A percentile compares a stretch with the other conserved stretches of the same genome.
Conservation (phyloP, 2,797 vertebrate genomes). For the Ctenochaetus hawaiiensis region DNA sequence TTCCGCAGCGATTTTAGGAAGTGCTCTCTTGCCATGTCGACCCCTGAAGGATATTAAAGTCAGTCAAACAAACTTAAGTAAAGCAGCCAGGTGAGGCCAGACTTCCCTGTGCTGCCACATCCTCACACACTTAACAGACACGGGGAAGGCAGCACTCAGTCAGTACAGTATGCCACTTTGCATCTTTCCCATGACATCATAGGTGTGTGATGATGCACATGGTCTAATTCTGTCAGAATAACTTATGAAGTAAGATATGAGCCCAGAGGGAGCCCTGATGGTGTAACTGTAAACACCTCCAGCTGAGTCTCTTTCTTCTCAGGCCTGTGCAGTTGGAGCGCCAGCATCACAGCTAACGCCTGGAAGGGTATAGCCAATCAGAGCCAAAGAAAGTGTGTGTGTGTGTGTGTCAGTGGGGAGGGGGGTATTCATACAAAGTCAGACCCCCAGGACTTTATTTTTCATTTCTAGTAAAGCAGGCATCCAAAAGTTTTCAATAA, state of each 20-base stretch:
- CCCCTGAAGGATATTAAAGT: constrained; percentile 64
- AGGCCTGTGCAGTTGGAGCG: too few species aligned
- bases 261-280: constrained; percentile 41
- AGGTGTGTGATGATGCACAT: constrained; percentile 41
- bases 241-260: constrained; percentile 44
- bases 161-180: constrained; percentile 44
- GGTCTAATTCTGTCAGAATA: constrained; percentile 60
- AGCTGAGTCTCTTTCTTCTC: background rate
- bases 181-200: constrained; percentile 71
- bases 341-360: too few species aligned
- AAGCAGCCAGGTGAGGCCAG: constrained; percentile 52
- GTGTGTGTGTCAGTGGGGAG: too few species aligned
- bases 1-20: constrained; percentile 68
- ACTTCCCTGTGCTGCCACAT: constrained; percentile 26
- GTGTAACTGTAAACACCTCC: constrained; percentile 60
- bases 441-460: constrained; percentile 8
- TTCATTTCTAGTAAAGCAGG: background rate
- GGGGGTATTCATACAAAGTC: background rate
- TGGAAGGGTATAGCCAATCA: background rate
- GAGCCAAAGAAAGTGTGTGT: too few species aligned
- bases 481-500: constrained; percentile 8
- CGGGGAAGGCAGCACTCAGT: constrained; percentile 26
- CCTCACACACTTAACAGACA: constrained; percentile 20
- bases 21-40: constrained; percentile 47
- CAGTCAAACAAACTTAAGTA: constrained; percentile 40